A percentile compares a stretch with the other conserved stretches of the same genome.
Evolutionary conservation across 2,113 vertebrate genomes (phyloP).

Genomic region (Ictalurus furcatus): DNA sequence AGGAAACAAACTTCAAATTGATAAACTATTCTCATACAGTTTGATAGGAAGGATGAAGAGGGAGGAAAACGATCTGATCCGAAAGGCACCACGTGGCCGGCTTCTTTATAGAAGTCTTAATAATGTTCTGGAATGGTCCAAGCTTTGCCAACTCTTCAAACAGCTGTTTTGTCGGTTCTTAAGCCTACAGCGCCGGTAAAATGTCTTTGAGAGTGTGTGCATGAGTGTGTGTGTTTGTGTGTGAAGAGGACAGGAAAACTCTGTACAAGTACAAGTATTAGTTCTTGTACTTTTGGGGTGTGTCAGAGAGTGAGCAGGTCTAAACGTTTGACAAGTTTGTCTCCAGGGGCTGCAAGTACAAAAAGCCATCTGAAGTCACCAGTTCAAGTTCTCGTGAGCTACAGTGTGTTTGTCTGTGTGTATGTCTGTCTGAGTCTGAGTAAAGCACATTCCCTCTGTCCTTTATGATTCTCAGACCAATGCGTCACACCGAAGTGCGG

Average conservation of each 20-base stretch:
- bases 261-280: constrained; percentile 41
- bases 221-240: constrained; percentile 7
- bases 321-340: constrained; percentile 20
- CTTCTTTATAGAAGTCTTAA: constrained; percentile 54
- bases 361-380: constrained; percentile 22
- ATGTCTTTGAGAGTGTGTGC: constrained; percentile 21
- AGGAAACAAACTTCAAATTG: neutral
- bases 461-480: constrained; percentile 41
- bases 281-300: constrained; percentile 52
- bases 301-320: constrained; percentile 54
- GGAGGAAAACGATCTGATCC: constrained; percentile 26
- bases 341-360: neutral
- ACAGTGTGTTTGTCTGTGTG: constrained; percentile 19
- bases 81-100: constrained; percentile 42
- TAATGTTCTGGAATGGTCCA: constrained; percentile 50
- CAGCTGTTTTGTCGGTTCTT: constrained; percentile 63
- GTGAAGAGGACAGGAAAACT: constrained; percentile 10
- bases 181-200: neutral
- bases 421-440: constrained; percentile 30
- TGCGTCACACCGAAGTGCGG: constrained; percentile 33
- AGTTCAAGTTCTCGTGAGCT: constrained; percentile 23
- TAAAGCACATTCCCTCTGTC: constrained; percentile 27
- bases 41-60: constrained; percentile 15
- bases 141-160: constrained; percentile 48
- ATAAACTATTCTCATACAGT: neutral